Evolutionary conservation across 2,113 vertebrate species (phyloP), one percentile per base, ranked within the genome.

Genomic region (Nothobranchius furzeri): DNA sequence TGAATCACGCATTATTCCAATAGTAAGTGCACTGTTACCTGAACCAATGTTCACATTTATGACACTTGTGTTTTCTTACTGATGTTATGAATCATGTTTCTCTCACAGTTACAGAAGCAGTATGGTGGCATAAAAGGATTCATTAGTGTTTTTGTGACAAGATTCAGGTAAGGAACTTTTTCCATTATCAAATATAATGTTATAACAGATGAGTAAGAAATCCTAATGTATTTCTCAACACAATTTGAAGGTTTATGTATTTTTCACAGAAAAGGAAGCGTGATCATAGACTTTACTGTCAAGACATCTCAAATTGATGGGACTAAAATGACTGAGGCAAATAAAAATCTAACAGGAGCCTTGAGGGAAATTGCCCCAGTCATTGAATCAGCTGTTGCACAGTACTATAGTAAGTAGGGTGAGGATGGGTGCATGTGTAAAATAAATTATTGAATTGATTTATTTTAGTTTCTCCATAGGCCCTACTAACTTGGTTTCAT

Each of bases 221-320:
- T 35, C 2, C 9, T 2, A 24, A 3, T 0, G 14, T 3, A 48
- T 43, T 49, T 15, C 40, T 54, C 12, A 42, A 47, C 4, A 25
- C 1, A 50, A 42, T 7, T 49, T 10, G 60, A 12, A 11, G 1
- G 52, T 73, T 42, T 69, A 6, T 67, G 61, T 81, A 5, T 67
- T 70, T n/a, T 57, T 13, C 30, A 52, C 57, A 92, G 91, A 4
- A 0, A 45, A 51, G 91, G 91, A 53, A 92, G 91, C 17, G 4
- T 87, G 17, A 70, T 90, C 24, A 51, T 46, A 65, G 70, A 86
- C 11, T 90, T 69, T 47, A 56, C 7, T 30, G 43, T 92, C 25
- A 4, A 5, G 50, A 67, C 81, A 24, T 67, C 25, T 4, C 4
- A 56, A 3, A 1, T 75, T 17, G 7, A 42, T 11, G 0, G 12